Evolutionary conservation across 2,113 vertebrate genomes (phyloP).

Genomic region (Pseudorhombus dupliciocellatus): DNA sequence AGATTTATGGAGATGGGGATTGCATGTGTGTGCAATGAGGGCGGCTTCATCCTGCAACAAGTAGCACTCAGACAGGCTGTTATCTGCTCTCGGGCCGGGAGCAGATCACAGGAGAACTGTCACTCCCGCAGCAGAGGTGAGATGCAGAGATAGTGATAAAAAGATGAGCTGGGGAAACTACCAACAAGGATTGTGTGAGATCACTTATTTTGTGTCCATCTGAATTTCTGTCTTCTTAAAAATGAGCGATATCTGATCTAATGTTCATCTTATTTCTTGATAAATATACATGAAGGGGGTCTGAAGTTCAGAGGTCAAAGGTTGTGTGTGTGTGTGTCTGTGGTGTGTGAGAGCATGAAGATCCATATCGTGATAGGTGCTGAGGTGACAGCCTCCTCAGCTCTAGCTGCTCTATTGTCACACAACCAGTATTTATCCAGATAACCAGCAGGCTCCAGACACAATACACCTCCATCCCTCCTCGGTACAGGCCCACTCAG

Average conservation of each 20-base stretch:
- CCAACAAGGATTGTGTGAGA: background rate
- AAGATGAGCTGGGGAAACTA: slow-evolving; percentile 4
- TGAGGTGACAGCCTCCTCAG: slow-evolving; percentile 57
- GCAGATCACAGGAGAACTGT: slow-evolving; percentile 57
- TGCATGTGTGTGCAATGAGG: slow-evolving; percentile 78
- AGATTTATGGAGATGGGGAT: slow-evolving; percentile 54
- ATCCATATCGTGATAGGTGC: slow-evolving; percentile 31
- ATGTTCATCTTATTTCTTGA: background rate
- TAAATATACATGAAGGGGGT: background rate
- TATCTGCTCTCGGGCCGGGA: slow-evolving; percentile 58
- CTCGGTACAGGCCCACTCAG: slow-evolving; percentile 2
- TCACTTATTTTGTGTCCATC: background rate
- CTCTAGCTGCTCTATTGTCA: slow-evolving; percentile 46
- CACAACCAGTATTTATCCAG: slow-evolving; percentile 60
- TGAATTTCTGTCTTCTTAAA: background rate
- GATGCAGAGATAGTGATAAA: slow-evolving; percentile 52
- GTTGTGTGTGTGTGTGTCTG: slow-evolving; percentile 6
- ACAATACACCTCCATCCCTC: slow-evolving; percentile 63
- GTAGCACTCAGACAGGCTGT: slow-evolving; percentile 75
- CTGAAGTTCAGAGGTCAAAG: slow-evolving; percentile 3
- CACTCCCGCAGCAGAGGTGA: slow-evolving; percentile 47
- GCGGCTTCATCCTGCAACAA: slow-evolving; percentile 78
- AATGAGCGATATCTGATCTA: background rate
- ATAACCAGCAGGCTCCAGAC: slow-evolving; percentile 49
- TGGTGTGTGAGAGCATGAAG: slow-evolving; percentile 16